Base-by-base conservation (phyloP, 2,888 invertebrate genomes). In the Eupithecia centaureata region DNA sequence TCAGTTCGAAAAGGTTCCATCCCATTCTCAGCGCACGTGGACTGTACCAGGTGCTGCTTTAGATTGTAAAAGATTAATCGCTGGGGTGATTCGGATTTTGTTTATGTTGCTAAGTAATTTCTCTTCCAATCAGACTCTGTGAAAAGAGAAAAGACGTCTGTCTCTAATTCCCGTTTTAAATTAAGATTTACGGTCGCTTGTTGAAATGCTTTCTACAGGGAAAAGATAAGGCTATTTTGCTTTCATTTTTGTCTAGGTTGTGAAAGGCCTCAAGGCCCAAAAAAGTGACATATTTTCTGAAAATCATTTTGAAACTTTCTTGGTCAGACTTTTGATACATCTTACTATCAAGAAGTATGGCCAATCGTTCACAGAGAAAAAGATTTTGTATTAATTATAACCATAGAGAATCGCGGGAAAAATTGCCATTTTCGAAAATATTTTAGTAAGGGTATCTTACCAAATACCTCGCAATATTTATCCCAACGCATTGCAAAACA, bases 31-130 rank as follows among this genome's bases (percentile, higher is more conserved):
- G 10, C 12, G 22, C 22, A 18, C 42, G 22, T 22, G 3, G 22
- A 10, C 47, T 68, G 65, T 47, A 66, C 67, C 71, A 67, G 63
- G 68, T 71, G 61, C 38, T 42, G 67, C 60, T 63, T 63, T 38
- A 47, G 65, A 54, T 63, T 63, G 56, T 57, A 61, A 66, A 63
- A 68, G 63, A 71, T 63, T 66, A 66, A 70, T 66, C 60, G 47
- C 33, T 15, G 47, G 51, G 32, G 22, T 61, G 61, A 61, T 61
- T 30, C 28, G 27, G 42, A 47, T 47, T 30, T 61, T 61, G 51
- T 61, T 28, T 61, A 18, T 28, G 61, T 10, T 47, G 59, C 56
- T 1, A 32, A 22, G 57, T 33, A 18, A 32, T 57, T 57, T 57
- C 18, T 22, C 18, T 18, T 2, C 10, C 35, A 18, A 22, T 18